Percentiles rank a stretch among this genome's conserved stretches.
Conservation (phyloP, 2,113 vertebrate genomes). For the Tupaia chinensis region DNA sequence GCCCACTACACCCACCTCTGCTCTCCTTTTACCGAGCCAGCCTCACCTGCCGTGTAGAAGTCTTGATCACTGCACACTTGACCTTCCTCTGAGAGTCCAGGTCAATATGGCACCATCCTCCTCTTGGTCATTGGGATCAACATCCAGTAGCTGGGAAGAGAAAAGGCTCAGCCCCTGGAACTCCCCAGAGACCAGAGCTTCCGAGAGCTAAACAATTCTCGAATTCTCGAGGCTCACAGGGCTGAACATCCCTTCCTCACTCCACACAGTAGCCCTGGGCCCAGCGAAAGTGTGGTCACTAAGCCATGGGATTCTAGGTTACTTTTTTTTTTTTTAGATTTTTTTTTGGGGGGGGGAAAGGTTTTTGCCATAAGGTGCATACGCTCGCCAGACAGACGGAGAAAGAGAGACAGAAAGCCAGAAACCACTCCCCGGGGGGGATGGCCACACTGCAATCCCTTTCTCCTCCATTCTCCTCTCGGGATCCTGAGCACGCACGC, state of each 20-base stretch:
- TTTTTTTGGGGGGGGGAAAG: no score
- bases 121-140: constrained; percentile 99
- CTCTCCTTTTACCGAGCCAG: fast-evolving
- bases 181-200: not conserved
- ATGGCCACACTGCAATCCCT: no score
- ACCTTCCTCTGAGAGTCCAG: constrained; percentile 98
- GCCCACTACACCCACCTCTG: fast-evolving
- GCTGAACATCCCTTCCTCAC: not conserved
- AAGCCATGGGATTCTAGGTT: not conserved
- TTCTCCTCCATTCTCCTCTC: no score
- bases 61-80: constrained; percentile 99
- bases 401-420: no score
- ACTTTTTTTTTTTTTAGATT: no score
- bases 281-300: not conserved
- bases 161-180: not conserved
- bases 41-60: constrained; percentile 95
- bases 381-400: no score
- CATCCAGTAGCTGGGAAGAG: constrained; percentile 92
- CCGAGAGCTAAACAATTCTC: not conserved
- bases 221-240: not conserved
- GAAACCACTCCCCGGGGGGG: no score
- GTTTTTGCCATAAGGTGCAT: no score
- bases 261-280: not conserved
- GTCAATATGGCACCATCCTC: constrained; percentile 98
- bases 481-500: no score